Evolutionary conservation across 2,113 vertebrate genomes (phyloP), one percentile per base, ranked within the genome.

Genomic region (Pheucticus melanocephalus): DNA sequence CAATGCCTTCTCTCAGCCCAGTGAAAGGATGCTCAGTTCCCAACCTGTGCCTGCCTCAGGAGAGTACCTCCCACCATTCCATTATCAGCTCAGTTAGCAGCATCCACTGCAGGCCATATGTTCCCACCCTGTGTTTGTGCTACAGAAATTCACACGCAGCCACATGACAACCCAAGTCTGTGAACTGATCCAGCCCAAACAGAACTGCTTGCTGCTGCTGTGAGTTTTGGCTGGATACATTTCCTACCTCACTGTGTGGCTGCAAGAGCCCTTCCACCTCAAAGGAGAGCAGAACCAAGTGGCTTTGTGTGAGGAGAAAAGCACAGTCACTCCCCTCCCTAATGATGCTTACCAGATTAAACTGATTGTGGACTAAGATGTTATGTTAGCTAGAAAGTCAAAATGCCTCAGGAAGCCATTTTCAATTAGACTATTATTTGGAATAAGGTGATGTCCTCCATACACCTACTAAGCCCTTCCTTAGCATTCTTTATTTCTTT

Each of bases 1-100:
- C 1, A 0, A 4, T 59, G 33, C 12, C 17, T 60, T 77, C 2
- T 0, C 42, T 70, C 42, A 42, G 13, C 4, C 6, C 31, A 5
- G 4, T 15, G 68, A 33, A 53, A 53, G 45, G 59, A 23, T 40
- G 15, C 9, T 45, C 17, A 7, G 11, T 28, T 35, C 37, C 28
- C 56, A 33, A 61, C 4, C 22, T 6, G 4, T 27, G 30, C 42
- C 37, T 57, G 33, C 17, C 33, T 33, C 45, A 5, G 5, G 11
- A 31, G 54, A 37, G 14, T 13, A 5, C 33, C 56, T 78, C 53
- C 21, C 15, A 15, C 56, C 57, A 9, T 47, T 24, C 27, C 21
- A 2, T 10, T 10, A 18, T 19, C 23, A 11, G 45, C 18, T 82
- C 18, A 45, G 2, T 53, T 64, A 40, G 37, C 53, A 48, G 56